These are phyloP conservation scores for Bradysia coprophila DNA, from an alignment of 1,140 invertebrate species.

Conservation along the genomic window DNA sequence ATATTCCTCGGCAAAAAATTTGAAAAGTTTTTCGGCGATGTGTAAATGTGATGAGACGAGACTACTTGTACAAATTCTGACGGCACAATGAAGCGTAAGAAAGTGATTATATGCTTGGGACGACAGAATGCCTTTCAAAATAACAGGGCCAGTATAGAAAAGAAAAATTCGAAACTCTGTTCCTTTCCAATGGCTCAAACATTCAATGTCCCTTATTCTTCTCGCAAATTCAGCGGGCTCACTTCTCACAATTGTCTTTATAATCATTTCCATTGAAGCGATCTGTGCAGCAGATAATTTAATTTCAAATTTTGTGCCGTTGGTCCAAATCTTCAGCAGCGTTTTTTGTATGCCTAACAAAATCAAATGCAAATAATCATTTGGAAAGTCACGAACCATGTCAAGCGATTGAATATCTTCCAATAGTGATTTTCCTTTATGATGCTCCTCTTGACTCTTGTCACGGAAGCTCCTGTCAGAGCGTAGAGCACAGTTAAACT, in stretches of 20 bases:
- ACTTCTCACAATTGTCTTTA: background rate
- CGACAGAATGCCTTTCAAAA: conserved; percentile 8
- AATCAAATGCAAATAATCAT: conserved; percentile 8
- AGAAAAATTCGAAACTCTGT: conserved; percentile 22
- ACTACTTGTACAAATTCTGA: conserved; percentile 5
- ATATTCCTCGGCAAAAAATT: conserved; percentile 7
- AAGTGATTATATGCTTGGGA: conserved; percentile 7
- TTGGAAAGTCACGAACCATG: conserved; percentile 5
- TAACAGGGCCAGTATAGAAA: conserved; percentile 22
- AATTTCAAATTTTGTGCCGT: background rate
- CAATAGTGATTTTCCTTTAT: background rate
- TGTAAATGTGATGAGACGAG: conserved; percentile 2
- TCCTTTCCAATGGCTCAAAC: conserved; percentile 12
- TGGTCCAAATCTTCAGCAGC: conserved; percentile 5
- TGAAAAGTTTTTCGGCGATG: conserved; percentile 4
- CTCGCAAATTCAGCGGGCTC: conserved; percentile 7
- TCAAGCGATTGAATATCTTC: conserved; percentile 1
- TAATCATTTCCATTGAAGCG: background rate
- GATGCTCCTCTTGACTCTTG: conserved; percentile 2
- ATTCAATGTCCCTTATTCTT: conserved; percentile 2
- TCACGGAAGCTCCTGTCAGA: conserved; percentile 3
- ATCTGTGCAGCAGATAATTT: background rate
- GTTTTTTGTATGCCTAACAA: conserved; percentile 6
- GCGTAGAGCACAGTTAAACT: background rate
- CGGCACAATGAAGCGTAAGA: conserved; percentile 6